Conservation (phyloP, 2,888 invertebrate species). For the Tenthredo livida region DNA sequence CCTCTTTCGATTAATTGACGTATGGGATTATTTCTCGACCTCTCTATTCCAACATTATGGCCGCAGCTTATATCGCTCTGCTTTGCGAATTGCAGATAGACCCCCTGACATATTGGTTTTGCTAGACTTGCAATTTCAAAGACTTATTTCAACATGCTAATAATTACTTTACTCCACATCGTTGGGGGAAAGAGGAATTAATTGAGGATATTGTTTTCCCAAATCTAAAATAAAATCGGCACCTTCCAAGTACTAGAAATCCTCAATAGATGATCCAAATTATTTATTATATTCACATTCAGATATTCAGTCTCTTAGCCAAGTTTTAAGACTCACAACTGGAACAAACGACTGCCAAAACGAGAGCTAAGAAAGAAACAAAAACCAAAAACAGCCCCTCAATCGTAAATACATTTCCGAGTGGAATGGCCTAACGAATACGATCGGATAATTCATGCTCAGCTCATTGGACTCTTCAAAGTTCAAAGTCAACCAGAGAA, state of each 20-base stretch:
- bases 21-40: slow-evolving; percentile 83
- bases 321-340: slow-evolving; percentile 97
- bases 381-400: slow-evolving; percentile 94
- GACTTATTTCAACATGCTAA: slow-evolving; percentile 85
- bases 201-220: too few species aligned
- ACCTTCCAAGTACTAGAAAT: slow-evolving; percentile 82
- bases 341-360: too few species aligned
- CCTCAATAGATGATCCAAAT: slow-evolving; percentile 85
- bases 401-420: slow-evolving; percentile 92
- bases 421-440: slow-evolving; percentile 95
- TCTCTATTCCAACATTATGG: slow-evolving; percentile 91
- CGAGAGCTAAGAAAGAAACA: too few species aligned
- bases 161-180: slow-evolving; percentile 85
- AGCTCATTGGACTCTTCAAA: slow-evolving; percentile 88
- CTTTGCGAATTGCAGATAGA: slow-evolving; percentile 85
- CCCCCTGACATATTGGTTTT: slow-evolving; percentile 88
- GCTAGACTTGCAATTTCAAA: slow-evolving; percentile 86
- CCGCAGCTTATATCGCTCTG: slow-evolving; percentile 88
- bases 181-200: too few species aligned
- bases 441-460: slow-evolving; percentile 82
- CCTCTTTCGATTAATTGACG: slow-evolving; percentile 70
- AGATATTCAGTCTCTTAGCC: slow-evolving; percentile 93
- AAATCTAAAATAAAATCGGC: too few species aligned
- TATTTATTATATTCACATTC: slow-evolving; percentile 89
- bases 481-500: slow-evolving; percentile 90